Evolutionary conservation across 2,888 invertebrate genomes (phyloP).

Genomic region (Hydraecia micacea): DNA sequence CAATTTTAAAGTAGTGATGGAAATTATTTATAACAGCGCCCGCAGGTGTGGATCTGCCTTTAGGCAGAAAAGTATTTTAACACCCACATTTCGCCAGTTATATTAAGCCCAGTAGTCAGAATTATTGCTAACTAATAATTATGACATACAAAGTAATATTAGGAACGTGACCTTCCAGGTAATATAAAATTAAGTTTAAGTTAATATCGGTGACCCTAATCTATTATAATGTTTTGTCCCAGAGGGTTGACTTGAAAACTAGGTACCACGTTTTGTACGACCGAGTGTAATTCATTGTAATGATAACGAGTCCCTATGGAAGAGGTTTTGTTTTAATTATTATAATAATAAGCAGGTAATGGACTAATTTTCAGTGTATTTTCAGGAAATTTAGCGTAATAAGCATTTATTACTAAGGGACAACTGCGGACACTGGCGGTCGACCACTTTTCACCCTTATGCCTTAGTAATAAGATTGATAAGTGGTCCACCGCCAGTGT

Average conservation of each 20-base stretch:
- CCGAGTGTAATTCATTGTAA: slow-evolving; percentile 18
- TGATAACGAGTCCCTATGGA: not conserved
- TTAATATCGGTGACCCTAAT: slow-evolving; percentile 23
- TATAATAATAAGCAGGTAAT: slow-evolving; percentile 21
- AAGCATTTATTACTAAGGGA: not conserved
- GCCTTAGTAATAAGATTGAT: too few species aligned
- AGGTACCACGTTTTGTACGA: not conserved
- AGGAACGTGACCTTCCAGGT: slow-evolving; percentile 1
- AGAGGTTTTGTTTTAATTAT: slow-evolving; percentile 14
- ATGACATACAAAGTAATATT: not conserved
- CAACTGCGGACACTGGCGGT: too few species aligned
- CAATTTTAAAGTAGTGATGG: too few species aligned
- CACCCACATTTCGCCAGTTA: not conserved
- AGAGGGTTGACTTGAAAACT: slow-evolving; percentile 2
- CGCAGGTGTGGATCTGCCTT: not conserved
- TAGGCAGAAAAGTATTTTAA: not conserved
- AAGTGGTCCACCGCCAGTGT: too few species aligned
- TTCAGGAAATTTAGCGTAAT: not conserved
- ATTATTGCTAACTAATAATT: not conserved
- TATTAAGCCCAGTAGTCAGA: not conserved
- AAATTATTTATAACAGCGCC: too few species aligned
- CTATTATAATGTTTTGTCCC: slow-evolving; percentile 17
- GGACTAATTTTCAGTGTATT: slow-evolving; percentile 8
- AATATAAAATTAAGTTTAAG: slow-evolving; percentile 25
- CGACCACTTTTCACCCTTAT: too few species aligned